Base-by-base conservation (phyloP, 1,140 invertebrate genomes). In the Portunus trituberculatus region DNA sequence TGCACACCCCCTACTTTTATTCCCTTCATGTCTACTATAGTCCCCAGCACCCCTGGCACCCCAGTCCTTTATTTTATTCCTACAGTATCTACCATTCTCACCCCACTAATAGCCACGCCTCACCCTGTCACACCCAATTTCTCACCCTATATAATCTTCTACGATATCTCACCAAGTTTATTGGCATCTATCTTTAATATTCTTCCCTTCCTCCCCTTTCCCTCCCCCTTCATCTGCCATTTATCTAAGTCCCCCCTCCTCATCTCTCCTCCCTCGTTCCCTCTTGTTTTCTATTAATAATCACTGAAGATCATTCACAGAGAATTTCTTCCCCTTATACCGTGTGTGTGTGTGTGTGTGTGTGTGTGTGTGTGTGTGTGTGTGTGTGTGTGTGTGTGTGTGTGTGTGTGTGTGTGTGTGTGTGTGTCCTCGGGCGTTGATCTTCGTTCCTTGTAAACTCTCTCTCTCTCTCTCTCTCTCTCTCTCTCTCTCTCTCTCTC, bases 401-500 rank as follows among this genome's bases (percentile, higher is more conserved):
- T 52, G 48, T 52, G 48, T 52, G 48, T 59, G 52, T 59, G 2
- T 59, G 52, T 59, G 52, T 59, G 52, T 59, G 52, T 59, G 52
- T 59, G 52, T 59, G 52, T 59, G 52, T 59, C 3, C 12, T 25
- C 4, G 20, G 67, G 20, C n/a, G 25, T n/a, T 76, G 67, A 76
- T 76, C 67, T 8, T 76, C 20, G 20, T 76, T 59, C 16, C 2
- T 59, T 59, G 39, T 39, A 39, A 39, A 59, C 67, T 16, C 46
- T 31, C 67, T 31, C 4, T 8, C 45, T 31, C 28, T 67, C 48
- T 67, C 52, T 32, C 90, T 16, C 89, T 16, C 32, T 46, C 16
- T 29, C 84, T 87, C 84, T 87, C 84, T 87, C 84, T 87, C 46
- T 39, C 88, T 59, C 29, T 52, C 46, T 45, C 29, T 28, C 90